A percentile compares a stretch with the other conserved stretches of the same genome.
Evolutionary conservation across 2,797 vertebrate species (phyloP).

Genomic region (Paedocypris micromegethes): DNA sequence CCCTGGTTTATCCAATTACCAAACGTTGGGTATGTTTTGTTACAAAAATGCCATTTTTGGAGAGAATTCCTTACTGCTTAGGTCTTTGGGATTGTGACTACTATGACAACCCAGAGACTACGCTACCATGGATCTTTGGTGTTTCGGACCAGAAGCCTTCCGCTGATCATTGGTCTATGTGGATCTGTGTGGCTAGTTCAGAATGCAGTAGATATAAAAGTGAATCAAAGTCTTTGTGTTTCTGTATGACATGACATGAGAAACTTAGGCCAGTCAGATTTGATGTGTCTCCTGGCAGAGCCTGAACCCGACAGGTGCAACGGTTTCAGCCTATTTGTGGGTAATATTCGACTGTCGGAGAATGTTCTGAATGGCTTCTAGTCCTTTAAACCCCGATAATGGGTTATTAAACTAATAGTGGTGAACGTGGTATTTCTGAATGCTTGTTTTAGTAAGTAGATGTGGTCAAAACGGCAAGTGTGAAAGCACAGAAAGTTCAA

Average conservation of each 20-base stretch:
- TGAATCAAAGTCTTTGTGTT: constrained; percentile 28
- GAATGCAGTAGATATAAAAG: constrained; percentile 1
- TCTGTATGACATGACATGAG: constrained; percentile 7
- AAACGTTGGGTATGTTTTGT: no score
- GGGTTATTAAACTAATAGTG: constrained; percentile 55
- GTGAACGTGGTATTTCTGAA: constrained; percentile 8
- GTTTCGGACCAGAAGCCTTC: neutral
- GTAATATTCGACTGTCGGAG: constrained; percentile 24
- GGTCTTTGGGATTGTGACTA: no score
- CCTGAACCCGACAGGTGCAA: constrained; percentile 57
- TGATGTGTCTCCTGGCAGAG: constrained; percentile 54
- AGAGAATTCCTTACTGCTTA: no score
- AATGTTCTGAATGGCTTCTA: constrained; percentile 52
- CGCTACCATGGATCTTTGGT: no score
- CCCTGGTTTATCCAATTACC: no score
- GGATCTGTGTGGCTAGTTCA: neutral
- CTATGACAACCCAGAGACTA: no score
- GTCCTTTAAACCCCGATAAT: constrained; percentile 39
- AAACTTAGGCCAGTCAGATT: constrained; percentile 50
- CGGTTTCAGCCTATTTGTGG: constrained; percentile 56
- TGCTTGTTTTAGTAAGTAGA: constrained; percentile 6
- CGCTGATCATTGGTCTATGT: constrained; percentile 5
- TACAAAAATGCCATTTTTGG: no score
- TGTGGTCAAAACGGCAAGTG: constrained; percentile 41
- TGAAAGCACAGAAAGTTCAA: constrained; percentile 44